phyloP scores from a whole-genome alignment of 64 coral and sea anemone genomes.

The Actinia tenebrosa region DNA sequence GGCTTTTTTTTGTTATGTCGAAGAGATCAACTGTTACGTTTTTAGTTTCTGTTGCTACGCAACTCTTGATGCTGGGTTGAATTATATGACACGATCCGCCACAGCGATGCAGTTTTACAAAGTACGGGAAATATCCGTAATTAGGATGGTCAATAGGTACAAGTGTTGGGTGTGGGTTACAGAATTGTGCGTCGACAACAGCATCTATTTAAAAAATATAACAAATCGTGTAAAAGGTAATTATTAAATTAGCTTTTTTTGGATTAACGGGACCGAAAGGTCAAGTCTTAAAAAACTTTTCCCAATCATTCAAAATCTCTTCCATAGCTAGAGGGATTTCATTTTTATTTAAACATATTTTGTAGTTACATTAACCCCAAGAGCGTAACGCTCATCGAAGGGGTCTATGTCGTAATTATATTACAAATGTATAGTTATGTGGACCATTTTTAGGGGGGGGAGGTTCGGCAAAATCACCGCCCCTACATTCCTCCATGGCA shows the following conservation, averaged over 20 bases:
- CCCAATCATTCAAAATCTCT: too few species aligned
- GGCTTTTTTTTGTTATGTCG: not conserved
- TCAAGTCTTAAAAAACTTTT: too few species aligned
- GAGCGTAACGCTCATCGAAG: too few species aligned
- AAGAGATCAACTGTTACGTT: conserved; percentile 12
- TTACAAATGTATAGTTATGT: too few species aligned
- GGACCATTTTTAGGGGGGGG: too few species aligned
- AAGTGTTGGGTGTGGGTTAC: conserved; percentile 53
- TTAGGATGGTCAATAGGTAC: conserved; percentile 61
- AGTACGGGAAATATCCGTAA: conserved; percentile 68
- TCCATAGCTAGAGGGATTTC: too few species aligned
- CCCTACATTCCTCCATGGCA: too few species aligned
- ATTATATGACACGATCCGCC: conserved; percentile 55
- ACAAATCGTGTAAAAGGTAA: not conserved
- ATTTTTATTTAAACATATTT: too few species aligned
- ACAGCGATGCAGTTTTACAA: conserved; percentile 65
- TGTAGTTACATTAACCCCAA: too few species aligned
- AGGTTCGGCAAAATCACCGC: too few species aligned
- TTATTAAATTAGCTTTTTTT: not conserved
- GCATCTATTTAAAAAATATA: not conserved
- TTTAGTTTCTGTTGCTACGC: conserved; percentile 35
- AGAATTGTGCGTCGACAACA: not conserved
- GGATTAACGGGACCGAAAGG: not conserved
- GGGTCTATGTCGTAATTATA: too few species aligned
- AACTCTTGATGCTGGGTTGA: conserved; percentile 43